phyloP scores from a whole-genome alignment of 2,888 invertebrate species.

The Pristionchus entomophagus region DNA sequence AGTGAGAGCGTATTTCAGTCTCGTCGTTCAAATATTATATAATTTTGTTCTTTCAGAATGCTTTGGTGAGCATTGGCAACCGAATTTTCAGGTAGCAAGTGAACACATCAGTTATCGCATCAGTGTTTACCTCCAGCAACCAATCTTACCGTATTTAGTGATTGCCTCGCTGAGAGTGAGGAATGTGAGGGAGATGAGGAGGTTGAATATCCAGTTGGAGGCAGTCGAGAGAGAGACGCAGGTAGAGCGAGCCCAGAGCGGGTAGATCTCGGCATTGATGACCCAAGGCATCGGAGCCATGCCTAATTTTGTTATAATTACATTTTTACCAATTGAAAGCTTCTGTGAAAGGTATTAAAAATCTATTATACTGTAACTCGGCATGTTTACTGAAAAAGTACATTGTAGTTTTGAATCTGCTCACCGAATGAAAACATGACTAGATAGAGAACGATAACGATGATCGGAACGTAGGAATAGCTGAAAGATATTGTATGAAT shows the following conservation, averaged over 20 bases:
- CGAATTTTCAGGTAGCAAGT: too few species aligned
- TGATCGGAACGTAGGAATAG: conserved; percentile 76
- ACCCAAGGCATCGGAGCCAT: conserved; percentile 81
- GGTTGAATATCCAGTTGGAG: conserved; percentile 80
- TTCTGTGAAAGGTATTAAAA: not conserved
- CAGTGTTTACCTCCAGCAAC: too few species aligned
- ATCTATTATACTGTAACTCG: not conserved
- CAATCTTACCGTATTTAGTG: conserved; percentile 71
- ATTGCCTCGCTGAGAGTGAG: conserved; percentile 74
- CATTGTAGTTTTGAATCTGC: too few species aligned
- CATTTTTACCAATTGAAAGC: too few species aligned
- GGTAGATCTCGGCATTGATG: conserved; percentile 80
- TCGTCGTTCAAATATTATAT: too few species aligned
- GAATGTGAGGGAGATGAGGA: conserved; percentile 80
- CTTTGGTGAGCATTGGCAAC: too few species aligned
- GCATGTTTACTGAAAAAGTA: not conserved
- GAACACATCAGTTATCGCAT: too few species aligned
- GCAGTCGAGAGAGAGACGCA: conserved; percentile 75
- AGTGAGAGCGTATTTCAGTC: too few species aligned
- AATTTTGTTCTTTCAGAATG: too few species aligned
- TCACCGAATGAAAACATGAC: conserved; percentile 60
- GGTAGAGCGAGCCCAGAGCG: conserved; percentile 79
- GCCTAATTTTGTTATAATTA: too few species aligned
- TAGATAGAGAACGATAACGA: conserved; percentile 72
- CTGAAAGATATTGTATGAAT: too few species aligned